phyloP scores from a whole-genome alignment of 2,888 invertebrate species.

The Hydraecia micacea region DNA sequence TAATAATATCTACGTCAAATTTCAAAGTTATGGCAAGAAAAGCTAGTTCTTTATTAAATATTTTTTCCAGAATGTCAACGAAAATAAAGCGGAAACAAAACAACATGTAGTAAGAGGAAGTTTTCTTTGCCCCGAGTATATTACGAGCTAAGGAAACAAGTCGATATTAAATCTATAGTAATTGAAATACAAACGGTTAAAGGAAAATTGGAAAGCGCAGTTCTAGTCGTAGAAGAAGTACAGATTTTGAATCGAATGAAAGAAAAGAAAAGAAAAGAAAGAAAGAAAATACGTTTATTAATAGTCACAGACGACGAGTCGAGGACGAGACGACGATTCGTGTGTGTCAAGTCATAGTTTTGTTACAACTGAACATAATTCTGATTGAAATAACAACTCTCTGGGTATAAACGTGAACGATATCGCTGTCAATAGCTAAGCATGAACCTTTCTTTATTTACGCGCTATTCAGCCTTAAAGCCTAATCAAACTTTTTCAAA shows the following conservation, averaged over 20 bases:
- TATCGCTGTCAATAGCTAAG: background rate
- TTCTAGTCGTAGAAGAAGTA: background rate
- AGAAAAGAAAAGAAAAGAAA: too few species aligned
- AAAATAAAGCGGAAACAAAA: constrained; percentile 34
- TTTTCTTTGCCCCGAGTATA: constrained; percentile 8
- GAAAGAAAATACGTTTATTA: too few species aligned
- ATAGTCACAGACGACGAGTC: too few species aligned
- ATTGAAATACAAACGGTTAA: constrained; percentile 21
- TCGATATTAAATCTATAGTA: constrained; percentile 7
- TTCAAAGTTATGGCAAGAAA: constrained; percentile 3
- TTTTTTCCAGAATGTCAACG: constrained; percentile 11
- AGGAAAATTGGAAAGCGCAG: constrained; percentile 1
- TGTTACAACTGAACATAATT: background rate
- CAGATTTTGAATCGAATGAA: background rate
- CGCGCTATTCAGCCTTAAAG: too few species aligned
- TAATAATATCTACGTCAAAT: constrained; percentile 4
- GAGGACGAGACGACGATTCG: too few species aligned
- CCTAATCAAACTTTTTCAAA: background rate
- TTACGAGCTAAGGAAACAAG: constrained; percentile 15
- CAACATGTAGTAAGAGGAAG: constrained; percentile 27
- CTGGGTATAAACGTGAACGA: background rate
- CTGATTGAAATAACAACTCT: background rate
- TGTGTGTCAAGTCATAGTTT: background rate
- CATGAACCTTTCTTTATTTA: background rate
- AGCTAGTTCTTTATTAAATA: constrained; percentile 37